These are phyloP conservation scores for Phrynocephalus guinanensis DNA, from an alignment of 2,797 vertebrate genomes.

Conservation along the genomic window DNA sequence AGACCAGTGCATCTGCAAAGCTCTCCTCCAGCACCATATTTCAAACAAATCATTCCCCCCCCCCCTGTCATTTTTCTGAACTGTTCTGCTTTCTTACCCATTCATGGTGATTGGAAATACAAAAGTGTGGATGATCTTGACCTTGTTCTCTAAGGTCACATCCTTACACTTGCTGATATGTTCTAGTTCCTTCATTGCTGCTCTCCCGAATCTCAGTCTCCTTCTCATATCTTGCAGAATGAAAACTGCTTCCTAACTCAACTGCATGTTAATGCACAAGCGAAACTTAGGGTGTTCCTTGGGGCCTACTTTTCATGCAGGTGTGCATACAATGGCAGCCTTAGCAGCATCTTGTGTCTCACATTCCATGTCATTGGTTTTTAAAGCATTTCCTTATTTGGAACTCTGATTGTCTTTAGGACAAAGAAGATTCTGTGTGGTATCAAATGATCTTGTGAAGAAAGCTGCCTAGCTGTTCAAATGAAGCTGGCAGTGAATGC, in stretches of 20 bases:
- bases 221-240: too few relatives aligned
- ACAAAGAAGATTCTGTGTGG: neutral
- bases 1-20: too few relatives aligned
- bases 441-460: slow-evolving; percentile 1
- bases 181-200: too few relatives aligned
- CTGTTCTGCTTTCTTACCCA: too few relatives aligned
- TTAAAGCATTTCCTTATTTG: neutral
- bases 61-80: too few relatives aligned
- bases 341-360: neutral
- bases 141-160: too few relatives aligned
- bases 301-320: neutral
- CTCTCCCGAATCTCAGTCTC: too few relatives aligned
- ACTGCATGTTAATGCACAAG: neutral
- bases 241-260: neutral
- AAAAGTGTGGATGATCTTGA: too few relatives aligned
- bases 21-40: too few relatives aligned
- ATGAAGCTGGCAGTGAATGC: slow-evolving; percentile 42
- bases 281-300: neutral
- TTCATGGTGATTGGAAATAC: too few relatives aligned
- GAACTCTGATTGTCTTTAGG: neutral
- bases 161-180: too few relatives aligned
- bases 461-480: neutral
- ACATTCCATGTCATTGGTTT: neutral
- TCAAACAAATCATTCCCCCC: too few relatives aligned
- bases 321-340: neutral